Base-by-base conservation (phyloP, 2,113 vertebrate species). In the Stomatorhinus ivindoensis region DNA sequence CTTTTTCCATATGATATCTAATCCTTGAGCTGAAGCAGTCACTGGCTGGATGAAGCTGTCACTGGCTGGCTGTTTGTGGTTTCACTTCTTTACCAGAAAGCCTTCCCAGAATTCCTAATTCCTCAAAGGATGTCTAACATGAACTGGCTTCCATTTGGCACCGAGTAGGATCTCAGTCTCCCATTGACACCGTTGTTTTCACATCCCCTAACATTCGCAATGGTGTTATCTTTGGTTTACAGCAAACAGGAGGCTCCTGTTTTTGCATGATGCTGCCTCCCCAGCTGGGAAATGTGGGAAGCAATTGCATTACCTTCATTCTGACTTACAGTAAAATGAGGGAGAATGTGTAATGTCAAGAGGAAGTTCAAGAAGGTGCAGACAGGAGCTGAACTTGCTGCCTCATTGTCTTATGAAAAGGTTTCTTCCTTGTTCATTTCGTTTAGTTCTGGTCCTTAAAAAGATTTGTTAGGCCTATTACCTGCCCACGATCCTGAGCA, bases 281-380 rank as follows among this genome's bases (percentile, higher is more conserved):
- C 47, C 39, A 9, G 17, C 76, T 61, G 80, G 55, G 48, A 53
- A 35, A 87, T 31, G 86, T 87, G 50, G 86, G 86, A 87, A 17
- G 86, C 86, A 47, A 87, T 87, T 61, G 10, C 39, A 61, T 87
- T 46, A 87, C 44, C 51, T 58, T 65, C 13, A 58, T 87, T 65
- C 27, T 61, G 31, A 19, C n/a, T 55, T 58, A 50, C 83, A 47
- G 24, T 86, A 58, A 58, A 15, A 3, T 58, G 31, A 44, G 51
- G 15, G 53, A 39, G 27, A 87, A 55, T 55, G 31, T 50, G 27
- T 50, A 5, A 87, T 10, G 17, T 87, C 48, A 35, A 8, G 1
- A 47, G 9, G 31, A 15, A 17, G 24, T 8, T 42, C 1, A 7
- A n/a, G n/a, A n/a, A 13, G 44, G 19, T 27, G 24, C 24, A n/a